Evolutionary conservation across 2,888 invertebrate genomes (phyloP).

Genomic region (Dasypogon diadema): DNA sequence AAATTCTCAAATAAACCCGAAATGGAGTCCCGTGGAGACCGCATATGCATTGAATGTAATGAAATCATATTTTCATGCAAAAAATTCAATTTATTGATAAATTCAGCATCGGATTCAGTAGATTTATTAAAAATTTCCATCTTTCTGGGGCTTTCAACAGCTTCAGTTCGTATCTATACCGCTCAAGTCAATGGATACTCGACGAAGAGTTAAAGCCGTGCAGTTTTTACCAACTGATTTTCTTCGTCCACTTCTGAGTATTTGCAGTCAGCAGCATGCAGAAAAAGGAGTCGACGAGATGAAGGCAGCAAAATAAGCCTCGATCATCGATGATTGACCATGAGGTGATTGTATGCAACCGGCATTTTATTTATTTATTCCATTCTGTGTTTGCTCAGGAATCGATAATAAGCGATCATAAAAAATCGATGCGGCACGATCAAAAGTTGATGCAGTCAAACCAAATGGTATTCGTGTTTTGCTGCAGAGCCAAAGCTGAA

Average conservation of each 20-base stretch:
- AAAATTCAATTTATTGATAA: slow-evolving; percentile 57
- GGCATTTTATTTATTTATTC: slow-evolving; percentile 54
- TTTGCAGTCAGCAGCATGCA: background rate
- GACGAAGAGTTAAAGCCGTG: background rate
- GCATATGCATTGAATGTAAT: slow-evolving; percentile 49
- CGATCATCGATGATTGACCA: slow-evolving; percentile 46
- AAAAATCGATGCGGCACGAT: slow-evolving; percentile 54
- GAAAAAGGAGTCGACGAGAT: background rate
- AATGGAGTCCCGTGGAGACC: slow-evolving; percentile 20
- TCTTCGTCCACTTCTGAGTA: slow-evolving; percentile 10
- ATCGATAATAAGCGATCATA: slow-evolving; percentile 55
- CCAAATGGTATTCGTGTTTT: background rate
- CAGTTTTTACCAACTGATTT: slow-evolving; percentile 19
- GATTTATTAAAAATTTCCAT: slow-evolving; percentile 57
- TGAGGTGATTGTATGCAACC: slow-evolving; percentile 48
- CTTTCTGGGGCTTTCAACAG: slow-evolving; percentile 20
- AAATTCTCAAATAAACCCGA: slow-evolving; percentile 4
- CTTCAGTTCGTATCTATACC: slow-evolving; percentile 3
- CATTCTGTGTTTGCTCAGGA: slow-evolving; percentile 50
- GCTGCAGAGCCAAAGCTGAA: slow-evolving; percentile 4
- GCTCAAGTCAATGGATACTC: background rate
- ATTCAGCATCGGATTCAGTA: slow-evolving; percentile 57
- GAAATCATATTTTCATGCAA: slow-evolving; percentile 57
- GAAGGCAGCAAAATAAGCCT: slow-evolving; percentile 15
- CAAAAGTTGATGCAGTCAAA: slow-evolving; percentile 42